Base-by-base conservation (phyloP, 2,888 invertebrate species). In the Asteroscopus sphinx region DNA sequence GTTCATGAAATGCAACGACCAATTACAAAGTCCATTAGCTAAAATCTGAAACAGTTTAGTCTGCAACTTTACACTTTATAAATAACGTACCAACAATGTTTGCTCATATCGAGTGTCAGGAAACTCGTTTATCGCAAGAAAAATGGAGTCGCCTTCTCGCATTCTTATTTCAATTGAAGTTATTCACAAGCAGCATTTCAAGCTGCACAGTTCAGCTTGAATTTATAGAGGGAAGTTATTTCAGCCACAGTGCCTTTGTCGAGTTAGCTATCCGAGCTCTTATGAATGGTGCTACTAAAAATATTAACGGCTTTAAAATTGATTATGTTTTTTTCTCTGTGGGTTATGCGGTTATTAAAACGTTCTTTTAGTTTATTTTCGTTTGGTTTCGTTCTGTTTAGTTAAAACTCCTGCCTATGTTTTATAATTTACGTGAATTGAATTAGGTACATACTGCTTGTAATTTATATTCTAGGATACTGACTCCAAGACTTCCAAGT, bases 111-210 rank as follows among this genome's bases (percentile, higher is more conserved):
- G 46, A 56, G 33, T 53, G 70, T 57, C 70, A 33, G 62, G 55
- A 36, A 70, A 53, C 53, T 74, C 76, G 70, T 81, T 80, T 77
- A 79, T 75, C 68, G 75, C 57, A 66, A 76, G 77, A 80, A 83
- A 81, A 84, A 83, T 82, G 76, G 75, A 79, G 74, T 71, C 60
- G 69, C 70, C 68, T 75, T 73, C 62, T 69, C 63, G 67, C 79
- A 76, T 85, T 83, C 81, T 77, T 85, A 83, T 86, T 87, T 85
- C 84, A 86, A 86, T 85, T 76, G 80, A 79, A 86, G 81, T 85
- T 82, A 80, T 85, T 83, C 82, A 82, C 77, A 78, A 61, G 75
- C 76, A 51, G 69, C 76, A 69, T 79, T 83, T 79, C 76, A 71
- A 74, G 76, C 76, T 79, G 80, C 67, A 63, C 67, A 52, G 55